Evolutionary conservation across 2,888 invertebrate species (phyloP), one percentile per base, ranked within the genome.

Genomic region (Teleogryllus oceanicus): DNA sequence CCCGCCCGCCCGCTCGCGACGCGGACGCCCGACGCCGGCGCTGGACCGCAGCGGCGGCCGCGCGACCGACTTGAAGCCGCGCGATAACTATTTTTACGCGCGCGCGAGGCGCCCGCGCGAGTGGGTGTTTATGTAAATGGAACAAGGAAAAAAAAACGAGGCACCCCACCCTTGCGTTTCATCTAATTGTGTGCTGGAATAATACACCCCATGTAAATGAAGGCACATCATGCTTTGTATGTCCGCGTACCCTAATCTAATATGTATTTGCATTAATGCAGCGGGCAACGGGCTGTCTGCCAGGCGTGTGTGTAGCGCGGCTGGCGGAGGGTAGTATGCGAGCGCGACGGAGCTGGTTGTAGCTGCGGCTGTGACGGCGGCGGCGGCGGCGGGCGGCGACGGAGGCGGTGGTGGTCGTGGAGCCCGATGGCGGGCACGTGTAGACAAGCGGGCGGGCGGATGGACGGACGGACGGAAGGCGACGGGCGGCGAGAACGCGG

Each of bases 121-220:
- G 62, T 62, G 62, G 62, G 62, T 2, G 62, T 62, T 62, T 62
- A 62, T 62, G 62, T 62, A 16, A 62, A 62, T 62, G 62, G 62
- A 62, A 62, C 62, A 62, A 62, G 62, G 2, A 3, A 51, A 51
- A 2, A 62, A 62, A 18, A 18, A 18, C 2, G 62, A 62, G 62
- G 16, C 18, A 62, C 62, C 62, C 62, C 2, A 62, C 62, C 62
- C 62, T 62, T 62, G 62, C 62, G 62, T 62, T 62, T 62, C 62
- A 62, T 62, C 62, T 62, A 62, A 62, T 51, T 62, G 62, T 62
- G 62, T 62, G 62, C 62, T 62, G 62, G 62, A 62, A 62, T 62
- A 62, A 62, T 62, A 62, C 62, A 62, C 62, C 62, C 18, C 62
- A 62, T 62, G 62, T 62, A 62, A 62, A 62, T 62, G 62, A 62